phyloP scores from a whole-genome alignment of 1,140 invertebrate species.

The Calliphora vicina region DNA sequence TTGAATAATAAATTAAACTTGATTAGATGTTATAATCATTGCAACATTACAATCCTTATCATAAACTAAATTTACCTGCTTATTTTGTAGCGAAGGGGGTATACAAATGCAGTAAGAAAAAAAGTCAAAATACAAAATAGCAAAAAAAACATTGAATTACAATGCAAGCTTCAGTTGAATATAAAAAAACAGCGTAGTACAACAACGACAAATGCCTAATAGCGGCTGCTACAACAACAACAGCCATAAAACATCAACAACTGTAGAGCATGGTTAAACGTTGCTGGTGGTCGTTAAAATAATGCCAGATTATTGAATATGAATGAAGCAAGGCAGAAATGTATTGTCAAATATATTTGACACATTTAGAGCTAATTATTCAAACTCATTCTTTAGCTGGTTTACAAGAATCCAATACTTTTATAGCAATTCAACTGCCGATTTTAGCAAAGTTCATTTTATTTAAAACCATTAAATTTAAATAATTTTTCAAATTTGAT shows the following conservation, averaged over 20 bases:
- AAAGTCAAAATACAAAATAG: not conserved
- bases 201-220: not conserved
- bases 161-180: not conserved
- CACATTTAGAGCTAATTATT: too few relatives aligned
- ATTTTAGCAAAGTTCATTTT: too few relatives aligned
- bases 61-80: not conserved
- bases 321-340: too few relatives aligned
- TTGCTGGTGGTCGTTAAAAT: constrained; percentile 4
- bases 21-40: too few relatives aligned
- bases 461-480: too few relatives aligned
- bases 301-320: not conserved
- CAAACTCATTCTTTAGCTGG: too few relatives aligned
- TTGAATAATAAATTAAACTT: too few relatives aligned
- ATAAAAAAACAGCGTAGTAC: not conserved
- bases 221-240: not conserved
- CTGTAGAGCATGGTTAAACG: not conserved
- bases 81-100: not conserved
- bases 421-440: too few relatives aligned
- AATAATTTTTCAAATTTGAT: too few relatives aligned
- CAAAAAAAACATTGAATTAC: not conserved
- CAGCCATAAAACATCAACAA: not conserved
- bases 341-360: too few relatives aligned
- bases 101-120: not conserved
- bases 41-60: too few relatives aligned
- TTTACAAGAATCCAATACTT: too few relatives aligned